A percentile compares a stretch with the other conserved stretches of the same genome.
Evolutionary conservation across 2,888 invertebrate species (phyloP).

Genomic region (Drosophila longiperda): DNA sequence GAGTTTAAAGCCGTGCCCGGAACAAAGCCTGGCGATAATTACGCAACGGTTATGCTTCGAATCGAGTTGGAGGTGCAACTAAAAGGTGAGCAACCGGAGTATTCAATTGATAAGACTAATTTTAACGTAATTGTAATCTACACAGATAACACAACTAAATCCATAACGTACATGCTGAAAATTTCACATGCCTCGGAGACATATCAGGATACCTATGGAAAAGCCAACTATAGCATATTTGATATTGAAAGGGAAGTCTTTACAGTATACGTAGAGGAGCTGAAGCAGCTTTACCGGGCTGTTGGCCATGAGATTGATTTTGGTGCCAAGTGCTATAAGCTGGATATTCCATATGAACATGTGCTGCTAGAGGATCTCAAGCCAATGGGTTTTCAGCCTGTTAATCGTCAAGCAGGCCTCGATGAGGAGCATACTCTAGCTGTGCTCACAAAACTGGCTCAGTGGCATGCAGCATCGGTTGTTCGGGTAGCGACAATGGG

Average conservation of each 20-base stretch:
- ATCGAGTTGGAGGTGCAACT: constrained; percentile 68
- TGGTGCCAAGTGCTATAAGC: constrained; percentile 50
- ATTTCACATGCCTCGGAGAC: constrained; percentile 23
- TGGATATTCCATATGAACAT: constrained; percentile 41
- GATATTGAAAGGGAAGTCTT: constrained; percentile 68
- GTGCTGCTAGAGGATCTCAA: constrained; percentile 76
- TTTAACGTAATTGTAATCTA: neutral
- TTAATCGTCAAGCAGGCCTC: constrained; percentile 69
- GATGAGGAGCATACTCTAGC: constrained; percentile 72
- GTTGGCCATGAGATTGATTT: constrained; percentile 53
- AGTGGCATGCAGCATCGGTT: constrained; percentile 82
- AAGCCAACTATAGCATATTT: constrained; percentile 48
- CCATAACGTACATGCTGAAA: constrained; percentile 51
- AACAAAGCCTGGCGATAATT: constrained; percentile 76
- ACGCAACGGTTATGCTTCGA: constrained; percentile 75
- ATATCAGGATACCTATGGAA: constrained; percentile 40
- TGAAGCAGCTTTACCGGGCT: constrained; percentile 55
- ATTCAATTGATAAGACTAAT: neutral
- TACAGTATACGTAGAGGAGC: constrained; percentile 52
- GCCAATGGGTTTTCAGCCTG: constrained; percentile 65
- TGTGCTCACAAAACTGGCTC: constrained; percentile 75
- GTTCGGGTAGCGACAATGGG: constrained; percentile 64
- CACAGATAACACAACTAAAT: constrained; percentile 25
- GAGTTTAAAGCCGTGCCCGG: constrained; percentile 63
- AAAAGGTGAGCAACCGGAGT: constrained; percentile 41